Base-by-base conservation (phyloP, 23 tunicate species). In the Phallusia fumigata region DNA sequence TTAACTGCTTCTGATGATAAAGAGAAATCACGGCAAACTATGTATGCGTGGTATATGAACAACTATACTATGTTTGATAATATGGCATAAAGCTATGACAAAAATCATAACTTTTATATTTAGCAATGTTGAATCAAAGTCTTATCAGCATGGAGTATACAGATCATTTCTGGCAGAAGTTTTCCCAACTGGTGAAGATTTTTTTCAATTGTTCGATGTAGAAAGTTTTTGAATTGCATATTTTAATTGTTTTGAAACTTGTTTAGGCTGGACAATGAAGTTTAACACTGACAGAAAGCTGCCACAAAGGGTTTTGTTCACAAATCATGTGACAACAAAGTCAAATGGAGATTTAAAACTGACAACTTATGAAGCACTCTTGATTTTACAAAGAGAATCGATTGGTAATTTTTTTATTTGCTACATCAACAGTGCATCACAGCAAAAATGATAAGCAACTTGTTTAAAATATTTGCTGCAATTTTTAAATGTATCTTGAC, bases 181-280 rank as follows among this genome's bases (percentile, higher is more conserved):
- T 76, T 76, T 75, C 28, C 86, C 86, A 33, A 81, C 91, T 74
- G 86, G 91, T 87, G 36, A 79, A 11, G 5, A 5, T 0, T 31
- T 19, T 36, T 22, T 21, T 11, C 13, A 1, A 24, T 22, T 16
- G 3, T 21, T 13, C 16, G 28, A 16, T 6, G 69, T 58, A 21
- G n/a, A 21, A 21, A 24, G 11, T 58, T 8, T 3, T 58, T 58
- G 69, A 8, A 6, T 40, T 5, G 47, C 47, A 40, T n/a, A n/a
- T n/a, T n/a, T n/a, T n/a, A n/a, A n/a, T n/a, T n/a, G n/a, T n/a
- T n/a, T n/a, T n/a, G n/a, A n/a, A n/a, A n/a, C n/a, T 58, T 65
- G 2, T n/a, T 84, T 65, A 85, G 88, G 88, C 19, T 85, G 88
- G 88, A 77, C 75, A 24, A 85, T 85, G 88, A 83, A 83, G 86